These are phyloP conservation scores for Phylloscopus trochiloides DNA, from an alignment of 2,113 vertebrate genomes.

Conservation along the genomic window DNA sequence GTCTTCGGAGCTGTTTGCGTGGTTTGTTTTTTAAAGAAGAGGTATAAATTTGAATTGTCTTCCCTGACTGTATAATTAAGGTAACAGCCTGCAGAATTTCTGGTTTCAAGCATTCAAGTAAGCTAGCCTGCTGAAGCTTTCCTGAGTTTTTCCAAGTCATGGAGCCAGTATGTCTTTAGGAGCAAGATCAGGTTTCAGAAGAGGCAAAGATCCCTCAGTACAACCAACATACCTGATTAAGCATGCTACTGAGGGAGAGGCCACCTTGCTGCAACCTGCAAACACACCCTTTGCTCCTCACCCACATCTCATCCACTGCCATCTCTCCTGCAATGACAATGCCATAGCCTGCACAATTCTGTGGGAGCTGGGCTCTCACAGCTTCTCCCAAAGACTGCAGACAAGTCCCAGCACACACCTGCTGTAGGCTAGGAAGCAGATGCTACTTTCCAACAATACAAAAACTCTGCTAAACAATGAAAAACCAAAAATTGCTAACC, in stretches of 20 bases:
- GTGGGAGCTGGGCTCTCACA: not conserved
- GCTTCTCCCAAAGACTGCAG: not conserved
- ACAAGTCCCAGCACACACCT: fast-evolving
- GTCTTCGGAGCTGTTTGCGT: not conserved
- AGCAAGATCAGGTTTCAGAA: not conserved
- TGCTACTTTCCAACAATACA: not conserved
- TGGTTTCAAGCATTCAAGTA: not conserved
- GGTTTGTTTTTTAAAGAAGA: not conserved
- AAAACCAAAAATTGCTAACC: not conserved
- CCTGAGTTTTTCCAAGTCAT: not conserved
- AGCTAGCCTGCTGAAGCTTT: not conserved
- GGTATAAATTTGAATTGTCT: not conserved
- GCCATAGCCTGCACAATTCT: fast-evolving
- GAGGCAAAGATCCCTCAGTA: not conserved
- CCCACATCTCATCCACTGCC: not conserved
- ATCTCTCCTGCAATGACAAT: not conserved
- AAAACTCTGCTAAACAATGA: not conserved
- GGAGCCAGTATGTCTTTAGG: fast-evolving
- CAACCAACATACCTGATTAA: not conserved
- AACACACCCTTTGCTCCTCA: not conserved
- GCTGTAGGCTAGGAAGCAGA: not conserved
- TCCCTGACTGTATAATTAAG: not conserved
- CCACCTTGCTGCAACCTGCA: not conserved
- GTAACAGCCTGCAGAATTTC: not conserved
- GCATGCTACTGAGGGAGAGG: not conserved